Evolutionary conservation across 2,888 invertebrate genomes (phyloP).

Genomic region (Pristionchus entomophagus): DNA sequence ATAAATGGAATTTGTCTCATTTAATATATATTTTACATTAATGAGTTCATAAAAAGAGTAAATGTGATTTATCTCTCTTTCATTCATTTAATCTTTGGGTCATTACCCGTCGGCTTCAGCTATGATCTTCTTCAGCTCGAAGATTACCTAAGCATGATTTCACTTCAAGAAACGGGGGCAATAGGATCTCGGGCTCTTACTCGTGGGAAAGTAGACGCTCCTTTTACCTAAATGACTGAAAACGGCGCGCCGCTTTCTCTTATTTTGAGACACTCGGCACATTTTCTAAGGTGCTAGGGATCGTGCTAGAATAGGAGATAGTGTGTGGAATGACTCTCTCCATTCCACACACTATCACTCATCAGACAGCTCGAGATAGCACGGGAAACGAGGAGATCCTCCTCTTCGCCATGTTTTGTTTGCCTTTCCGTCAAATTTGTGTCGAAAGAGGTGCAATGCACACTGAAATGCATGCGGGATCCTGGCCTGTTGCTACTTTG

Average conservation of each 20-base stretch:
- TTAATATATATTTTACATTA: too few species aligned
- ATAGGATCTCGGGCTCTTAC: conserved; percentile 4
- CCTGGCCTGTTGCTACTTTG: neutral
- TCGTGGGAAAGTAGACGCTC: neutral
- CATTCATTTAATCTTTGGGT: too few species aligned
- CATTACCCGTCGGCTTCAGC: neutral
- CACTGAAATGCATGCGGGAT: neutral
- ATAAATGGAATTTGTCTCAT: too few species aligned
- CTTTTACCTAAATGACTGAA: neutral
- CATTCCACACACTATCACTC: neutral
- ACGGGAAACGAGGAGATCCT: neutral
- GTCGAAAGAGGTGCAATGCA: neutral
- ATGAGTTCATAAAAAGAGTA: too few species aligned
- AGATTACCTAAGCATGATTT: neutral
- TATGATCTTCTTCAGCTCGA: neutral
- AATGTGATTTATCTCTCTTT: too few species aligned
- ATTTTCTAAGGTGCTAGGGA: neutral
- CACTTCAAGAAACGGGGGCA: neutral
- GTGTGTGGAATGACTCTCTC: neutral
- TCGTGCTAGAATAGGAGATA: neutral
- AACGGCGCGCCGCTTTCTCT: too few species aligned
- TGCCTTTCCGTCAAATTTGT: neutral
- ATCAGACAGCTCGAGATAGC: neutral
- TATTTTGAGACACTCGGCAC: neutral
- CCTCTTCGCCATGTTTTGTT: neutral